Conservation (phyloP, 2,888 invertebrate genomes). For the Neria commutata region DNA sequence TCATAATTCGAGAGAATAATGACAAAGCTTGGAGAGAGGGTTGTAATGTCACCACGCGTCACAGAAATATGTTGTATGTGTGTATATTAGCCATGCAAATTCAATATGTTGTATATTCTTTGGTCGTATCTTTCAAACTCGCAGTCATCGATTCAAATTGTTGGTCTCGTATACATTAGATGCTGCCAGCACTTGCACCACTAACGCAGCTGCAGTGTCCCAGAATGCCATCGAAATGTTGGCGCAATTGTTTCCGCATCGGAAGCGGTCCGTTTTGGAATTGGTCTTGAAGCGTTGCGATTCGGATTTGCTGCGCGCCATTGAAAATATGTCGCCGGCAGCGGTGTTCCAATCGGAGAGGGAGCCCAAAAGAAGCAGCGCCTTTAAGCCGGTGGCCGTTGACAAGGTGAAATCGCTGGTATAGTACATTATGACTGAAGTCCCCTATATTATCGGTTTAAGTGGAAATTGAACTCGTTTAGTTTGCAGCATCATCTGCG, state of each 20-base stretch:
- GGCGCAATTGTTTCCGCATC: conserved; percentile 86
- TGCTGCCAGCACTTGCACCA: conserved; percentile 33
- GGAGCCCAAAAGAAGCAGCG: conserved; percentile 26
- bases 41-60: not conserved
- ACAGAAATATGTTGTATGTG: not conserved
- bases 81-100: too few relatives aligned
- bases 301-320: conserved; percentile 78
- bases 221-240: conserved; percentile 83
- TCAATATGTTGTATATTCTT: too few relatives aligned
- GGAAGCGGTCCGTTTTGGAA: conserved; percentile 86
- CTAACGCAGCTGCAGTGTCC: conserved; percentile 64
- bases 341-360: not conserved
- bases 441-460: not conserved
- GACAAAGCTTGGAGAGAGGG: not conserved
- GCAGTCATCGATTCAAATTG: too few relatives aligned
- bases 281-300: conserved; percentile 91
- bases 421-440: not conserved
- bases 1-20: too few relatives aligned
- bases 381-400: not conserved
- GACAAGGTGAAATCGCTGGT: not conserved
- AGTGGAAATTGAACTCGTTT: too few relatives aligned
- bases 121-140: too few relatives aligned
- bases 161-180: conserved; percentile 30
- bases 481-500: conserved; percentile 8
- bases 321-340: conserved; percentile 44